Conservation (phyloP, 2,797 vertebrate genomes). For the Hydrolagus colliei region DNA sequence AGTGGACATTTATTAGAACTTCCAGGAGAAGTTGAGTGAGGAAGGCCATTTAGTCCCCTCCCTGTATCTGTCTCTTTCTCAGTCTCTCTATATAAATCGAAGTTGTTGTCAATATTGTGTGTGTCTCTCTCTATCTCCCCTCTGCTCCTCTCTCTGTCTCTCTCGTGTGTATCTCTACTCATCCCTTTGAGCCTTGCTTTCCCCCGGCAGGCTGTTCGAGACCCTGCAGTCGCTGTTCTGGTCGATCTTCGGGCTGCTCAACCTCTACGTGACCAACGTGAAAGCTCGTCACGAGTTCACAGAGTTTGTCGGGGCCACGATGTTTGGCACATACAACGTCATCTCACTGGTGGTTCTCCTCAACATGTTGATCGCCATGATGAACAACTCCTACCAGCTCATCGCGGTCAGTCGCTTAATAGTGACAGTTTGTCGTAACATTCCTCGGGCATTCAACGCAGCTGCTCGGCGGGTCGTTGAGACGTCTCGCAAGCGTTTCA, state of each 20-base stretch:
- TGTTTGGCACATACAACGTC: constrained; percentile 93
- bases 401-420: constrained; percentile 75
- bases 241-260: constrained; percentile 87
- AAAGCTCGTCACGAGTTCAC: constrained; percentile 91
- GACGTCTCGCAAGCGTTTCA: too few species aligned
- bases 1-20: too few species aligned
- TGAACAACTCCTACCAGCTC: constrained; percentile 98
- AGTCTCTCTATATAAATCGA: too few species aligned
- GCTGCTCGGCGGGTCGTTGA: too few species aligned
- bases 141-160: too few species aligned
- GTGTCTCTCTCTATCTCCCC: too few species aligned
- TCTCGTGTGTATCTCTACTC: too few species aligned
- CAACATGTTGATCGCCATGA: constrained; percentile 98
- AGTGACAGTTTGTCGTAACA: background rate
- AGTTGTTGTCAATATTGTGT: too few species aligned
- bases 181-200: background rate
- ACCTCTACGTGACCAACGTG: constrained; percentile 89
- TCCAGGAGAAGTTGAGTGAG: too few species aligned
- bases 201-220: constrained; percentile 75
- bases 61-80: too few species aligned
- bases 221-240: constrained; percentile 94
- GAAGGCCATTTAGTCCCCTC: too few species aligned
- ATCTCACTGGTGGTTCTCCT: constrained; percentile 89
- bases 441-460: background rate
- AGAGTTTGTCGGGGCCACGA: constrained; percentile 86